phyloP scores from a whole-genome alignment of 92 coral and sea anemone species.

The Isaurus tuberculatus region DNA sequence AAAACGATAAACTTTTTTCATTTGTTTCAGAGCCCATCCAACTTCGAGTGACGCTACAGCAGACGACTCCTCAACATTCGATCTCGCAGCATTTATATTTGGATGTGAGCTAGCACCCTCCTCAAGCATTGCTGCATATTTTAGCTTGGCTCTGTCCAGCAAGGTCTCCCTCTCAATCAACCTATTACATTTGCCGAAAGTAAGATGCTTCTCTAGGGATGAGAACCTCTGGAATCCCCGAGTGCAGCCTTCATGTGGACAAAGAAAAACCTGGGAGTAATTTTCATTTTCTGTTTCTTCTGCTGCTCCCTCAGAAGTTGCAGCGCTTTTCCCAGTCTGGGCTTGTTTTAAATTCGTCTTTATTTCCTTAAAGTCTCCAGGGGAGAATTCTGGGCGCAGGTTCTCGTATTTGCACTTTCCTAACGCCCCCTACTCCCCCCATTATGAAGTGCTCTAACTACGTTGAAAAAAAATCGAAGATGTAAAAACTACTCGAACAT shows the following conservation, averaged over 20 bases:
- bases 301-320: neutral
- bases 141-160: slow-evolving; percentile 46
- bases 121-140: slow-evolving; percentile 37
- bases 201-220: slow-evolving; percentile 28
- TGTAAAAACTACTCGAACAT: neutral
- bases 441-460: neutral
- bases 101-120: slow-evolving; percentile 27
- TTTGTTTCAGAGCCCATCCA: slow-evolving; percentile 24
- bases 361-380: slow-evolving; percentile 22
- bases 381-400: neutral
- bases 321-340: neutral
- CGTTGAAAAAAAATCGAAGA: neutral
- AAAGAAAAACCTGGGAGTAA: slow-evolving; percentile 33
- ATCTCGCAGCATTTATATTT: neutral
- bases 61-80: slow-evolving; percentile 23
- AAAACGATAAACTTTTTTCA: slow-evolving; percentile 9
- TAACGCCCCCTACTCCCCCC: neutral
- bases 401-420: slow-evolving; percentile 7
- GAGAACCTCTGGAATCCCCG: slow-evolving; percentile 34
- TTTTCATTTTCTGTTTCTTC: slow-evolving; percentile 10
- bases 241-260: slow-evolving; percentile 55
- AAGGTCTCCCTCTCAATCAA: slow-evolving; percentile 50
- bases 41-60: slow-evolving; percentile 9
- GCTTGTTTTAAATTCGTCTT: neutral
- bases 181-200: slow-evolving; percentile 43